phyloP scores from a whole-genome alignment of 1,140 invertebrate species.

The Kradibia gibbosae region DNA sequence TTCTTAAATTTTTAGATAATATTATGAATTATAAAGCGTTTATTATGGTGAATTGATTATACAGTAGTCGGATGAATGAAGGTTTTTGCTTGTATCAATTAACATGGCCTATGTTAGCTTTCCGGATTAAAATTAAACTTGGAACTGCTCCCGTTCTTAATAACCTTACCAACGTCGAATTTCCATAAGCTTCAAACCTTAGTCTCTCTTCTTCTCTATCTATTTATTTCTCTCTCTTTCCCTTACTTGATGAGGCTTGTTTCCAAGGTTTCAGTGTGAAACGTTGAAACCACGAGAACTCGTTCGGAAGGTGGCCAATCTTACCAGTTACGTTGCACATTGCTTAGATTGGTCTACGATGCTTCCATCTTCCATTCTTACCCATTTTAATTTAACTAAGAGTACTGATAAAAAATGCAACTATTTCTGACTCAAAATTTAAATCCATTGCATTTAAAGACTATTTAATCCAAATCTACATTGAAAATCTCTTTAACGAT shows the following conservation, averaged over 20 bases:
- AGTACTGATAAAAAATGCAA: conserved; percentile 11
- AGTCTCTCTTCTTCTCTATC: conserved; percentile 1
- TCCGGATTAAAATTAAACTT: conserved; percentile 73
- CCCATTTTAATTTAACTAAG: conserved; percentile 30
- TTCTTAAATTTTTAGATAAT: neutral
- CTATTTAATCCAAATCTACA: neutral
- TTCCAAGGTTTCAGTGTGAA: neutral
- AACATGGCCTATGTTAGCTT: conserved; percentile 69
- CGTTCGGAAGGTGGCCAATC: neutral
- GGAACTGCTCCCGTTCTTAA: conserved; percentile 52
- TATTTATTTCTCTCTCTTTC: conserved; percentile 21
- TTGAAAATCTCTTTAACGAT: neutral
- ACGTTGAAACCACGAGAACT: conserved; percentile 36
- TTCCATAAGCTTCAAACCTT: conserved; percentile 56
- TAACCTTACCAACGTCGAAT: conserved; percentile 55
- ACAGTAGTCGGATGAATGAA: no score
- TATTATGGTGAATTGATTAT: conserved; percentile 43
- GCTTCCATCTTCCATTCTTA: neutral
- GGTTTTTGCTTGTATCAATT: conserved; percentile 69
- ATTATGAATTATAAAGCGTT: neutral
- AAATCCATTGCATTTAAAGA: neutral
- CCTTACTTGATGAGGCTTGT: neutral
- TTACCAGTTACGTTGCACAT: neutral
- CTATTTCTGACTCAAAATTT: conserved; percentile 14
- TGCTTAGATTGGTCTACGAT: neutral